Conservation (phyloP, 2,797 vertebrate genomes). For the Cyclura pinguis region DNA sequence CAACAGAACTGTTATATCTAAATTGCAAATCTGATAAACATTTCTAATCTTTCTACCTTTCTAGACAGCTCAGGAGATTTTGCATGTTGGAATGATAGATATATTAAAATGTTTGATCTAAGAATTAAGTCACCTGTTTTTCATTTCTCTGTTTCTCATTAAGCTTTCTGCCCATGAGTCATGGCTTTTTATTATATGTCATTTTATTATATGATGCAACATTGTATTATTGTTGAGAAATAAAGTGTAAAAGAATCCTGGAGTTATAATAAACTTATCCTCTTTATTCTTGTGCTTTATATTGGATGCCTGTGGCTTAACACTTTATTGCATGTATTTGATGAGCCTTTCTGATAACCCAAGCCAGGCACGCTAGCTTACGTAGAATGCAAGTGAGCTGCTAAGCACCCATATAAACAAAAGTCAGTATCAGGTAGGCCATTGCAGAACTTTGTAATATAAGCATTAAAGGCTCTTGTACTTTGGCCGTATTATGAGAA, state of each 20-base stretch:
- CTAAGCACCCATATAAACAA: background rate
- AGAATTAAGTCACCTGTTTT: background rate
- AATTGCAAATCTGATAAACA: background rate
- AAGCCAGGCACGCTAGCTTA: background rate
- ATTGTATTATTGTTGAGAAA: background rate
- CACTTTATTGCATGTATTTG: background rate
- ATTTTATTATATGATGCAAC: no score
- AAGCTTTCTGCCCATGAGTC: background rate
- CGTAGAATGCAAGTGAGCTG: background rate
- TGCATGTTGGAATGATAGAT: background rate
- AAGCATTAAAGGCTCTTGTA: background rate
- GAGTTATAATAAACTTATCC: background rate
- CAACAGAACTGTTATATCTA: background rate
- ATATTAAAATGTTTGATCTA: background rate
- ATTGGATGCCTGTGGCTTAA: background rate
- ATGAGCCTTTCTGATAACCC: background rate
- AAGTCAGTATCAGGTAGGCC: background rate
- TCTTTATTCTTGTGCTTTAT: background rate
- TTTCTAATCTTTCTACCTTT: background rate
- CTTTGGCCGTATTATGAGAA: no score
- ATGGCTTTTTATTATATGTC: background rate
- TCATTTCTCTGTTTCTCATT: background rate
- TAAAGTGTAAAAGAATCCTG: background rate
- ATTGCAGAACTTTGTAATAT: background rate
- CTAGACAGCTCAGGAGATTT: background rate